Evolutionary conservation across 53 echinoderm and acorn worm genomes (phyloP).

Genomic region (Temnopleurus reevesii): DNA sequence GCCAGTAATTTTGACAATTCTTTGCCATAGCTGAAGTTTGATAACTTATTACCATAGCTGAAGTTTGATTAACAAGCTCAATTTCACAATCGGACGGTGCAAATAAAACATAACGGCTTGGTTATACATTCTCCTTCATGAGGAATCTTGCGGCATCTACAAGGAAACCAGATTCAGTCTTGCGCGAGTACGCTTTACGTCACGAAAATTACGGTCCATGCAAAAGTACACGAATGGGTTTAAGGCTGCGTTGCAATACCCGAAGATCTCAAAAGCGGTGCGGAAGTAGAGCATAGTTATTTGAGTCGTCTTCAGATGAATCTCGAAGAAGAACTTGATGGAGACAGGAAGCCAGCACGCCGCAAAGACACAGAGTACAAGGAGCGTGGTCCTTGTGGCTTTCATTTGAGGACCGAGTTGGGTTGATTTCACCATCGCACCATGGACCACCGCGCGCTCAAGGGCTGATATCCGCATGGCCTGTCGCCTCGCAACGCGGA

Average conservation of each 20-base stretch:
- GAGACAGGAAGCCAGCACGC: constrained; percentile 70
- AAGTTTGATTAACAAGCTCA: no score
- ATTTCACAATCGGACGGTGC: no score
- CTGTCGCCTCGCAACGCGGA: constrained; percentile 61
- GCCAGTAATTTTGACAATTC: no score
- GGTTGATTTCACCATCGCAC: not conserved
- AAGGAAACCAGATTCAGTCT: not conserved
- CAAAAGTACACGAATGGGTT: constrained; percentile 70
- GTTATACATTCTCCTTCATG: no score
- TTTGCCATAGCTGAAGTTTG: no score
- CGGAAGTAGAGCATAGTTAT: constrained; percentile 47
- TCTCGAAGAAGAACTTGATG: constrained; percentile 63
- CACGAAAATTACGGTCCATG: constrained; percentile 41
- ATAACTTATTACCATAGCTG: no score
- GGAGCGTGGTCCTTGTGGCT: constrained; percentile 66
- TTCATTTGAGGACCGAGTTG: constrained; percentile 56
- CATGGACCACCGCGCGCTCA: constrained; percentile 1
- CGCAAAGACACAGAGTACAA: constrained; percentile 63
- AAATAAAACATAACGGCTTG: no score
- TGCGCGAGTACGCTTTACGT: not conserved
- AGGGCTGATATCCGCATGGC: constrained; percentile 64
- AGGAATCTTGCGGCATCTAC: no score
- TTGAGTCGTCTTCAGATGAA: not conserved
- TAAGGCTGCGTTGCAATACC: constrained; percentile 66
- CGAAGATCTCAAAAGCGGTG: constrained; percentile 61